phyloP scores from a whole-genome alignment of 1,140 invertebrate genomes.

The Cydia amplana region DNA sequence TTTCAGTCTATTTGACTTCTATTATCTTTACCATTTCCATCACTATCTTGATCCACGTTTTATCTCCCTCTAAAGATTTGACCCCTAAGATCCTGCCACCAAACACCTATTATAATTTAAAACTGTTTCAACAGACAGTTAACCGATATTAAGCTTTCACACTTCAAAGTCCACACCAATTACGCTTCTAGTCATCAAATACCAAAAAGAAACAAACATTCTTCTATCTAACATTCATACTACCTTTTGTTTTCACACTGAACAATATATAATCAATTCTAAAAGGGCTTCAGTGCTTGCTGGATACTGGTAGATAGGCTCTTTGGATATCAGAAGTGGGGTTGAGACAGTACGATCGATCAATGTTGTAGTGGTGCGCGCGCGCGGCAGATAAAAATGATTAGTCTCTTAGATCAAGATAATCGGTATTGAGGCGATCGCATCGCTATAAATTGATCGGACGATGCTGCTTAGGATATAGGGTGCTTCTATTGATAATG shows the following conservation, averaged over 20 bases:
- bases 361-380: conserved; percentile 22
- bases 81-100: neutral
- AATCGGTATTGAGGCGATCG: conserved; percentile 29
- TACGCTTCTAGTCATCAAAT: neutral
- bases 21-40: too few species aligned
- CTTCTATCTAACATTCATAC: neutral
- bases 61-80: neutral
- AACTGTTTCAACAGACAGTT: conserved; percentile 1
- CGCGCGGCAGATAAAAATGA: conserved; percentile 27
- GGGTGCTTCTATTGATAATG: neutral
- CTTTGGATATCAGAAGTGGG: neutral
- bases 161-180: conserved; percentile 9
- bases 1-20: too few species aligned
- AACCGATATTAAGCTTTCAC: conserved; percentile 19
- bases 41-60: too few species aligned
- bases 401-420: conserved; percentile 28
- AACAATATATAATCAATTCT: neutral
- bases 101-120: conserved; percentile 10
- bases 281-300: neutral
- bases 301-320: neutral
- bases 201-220: neutral
- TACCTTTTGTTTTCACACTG: neutral
- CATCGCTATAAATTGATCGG: conserved; percentile 28
- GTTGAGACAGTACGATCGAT: neutral
- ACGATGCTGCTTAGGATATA: neutral